Base-by-base conservation (phyloP, 2,113 vertebrate genomes). In the Sinocyclocheilus anshuiensis region DNA sequence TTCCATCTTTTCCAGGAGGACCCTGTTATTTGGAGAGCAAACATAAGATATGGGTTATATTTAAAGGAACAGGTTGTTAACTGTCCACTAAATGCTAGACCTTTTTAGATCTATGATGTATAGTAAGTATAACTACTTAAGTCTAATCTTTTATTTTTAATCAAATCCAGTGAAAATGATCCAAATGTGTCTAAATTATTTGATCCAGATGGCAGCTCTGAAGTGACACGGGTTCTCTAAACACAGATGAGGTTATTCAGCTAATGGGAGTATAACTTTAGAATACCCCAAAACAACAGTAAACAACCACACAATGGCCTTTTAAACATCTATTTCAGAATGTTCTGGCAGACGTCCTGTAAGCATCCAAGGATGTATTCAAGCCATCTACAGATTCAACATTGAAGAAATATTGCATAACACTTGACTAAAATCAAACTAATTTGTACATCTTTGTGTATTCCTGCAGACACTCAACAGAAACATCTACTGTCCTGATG, bases 1-100 rank as follows among this genome's bases (percentile, higher is more conserved):
- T 85, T 22, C 96, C 95, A 0, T 92, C 90, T 84, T 92, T 93
- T 85, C 95, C 96, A 0, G 92, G 89, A 74, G 94, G 90, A 22
- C 96, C 96, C 93, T 94, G 93, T 89, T 39, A 33, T 67, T 18
- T 29, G 87, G 26, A 82, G 48, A 39, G 1, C 4, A 83, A 57
- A 87, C 59, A 53, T 45, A 39, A 74, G 15, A 26, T 33, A 65
- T 48, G 0, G 63, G 24, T 42, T 3, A 18, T 18, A 36, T 74
- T 42, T 72, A 42, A 82, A 83, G 4, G 4, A 50, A 26, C 39
- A 75, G 12, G 20, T 6, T 83, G 10, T 16, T 63, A 3, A 53
- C 50, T 75, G 48, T 71, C 87, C 78, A 83, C 63, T 86, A 88
- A 88, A 80, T 84, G 88, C 20, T 86, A 71, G 87, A 71, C 65